These are phyloP conservation scores for Muschampia staudingeri DNA, from an alignment of 2,888 invertebrate species.

Conservation along the genomic window DNA sequence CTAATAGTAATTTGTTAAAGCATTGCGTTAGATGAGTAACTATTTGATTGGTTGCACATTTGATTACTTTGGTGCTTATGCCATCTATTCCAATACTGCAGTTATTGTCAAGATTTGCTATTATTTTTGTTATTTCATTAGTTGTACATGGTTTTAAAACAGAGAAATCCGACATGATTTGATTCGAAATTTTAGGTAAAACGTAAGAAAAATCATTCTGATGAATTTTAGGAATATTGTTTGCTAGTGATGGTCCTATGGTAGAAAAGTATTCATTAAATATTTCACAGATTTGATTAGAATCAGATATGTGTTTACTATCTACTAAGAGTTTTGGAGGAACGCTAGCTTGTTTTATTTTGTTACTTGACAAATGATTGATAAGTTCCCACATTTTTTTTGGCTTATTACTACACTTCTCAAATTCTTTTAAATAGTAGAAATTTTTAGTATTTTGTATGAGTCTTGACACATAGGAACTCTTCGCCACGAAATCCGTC, in stretches of 20 bases:
- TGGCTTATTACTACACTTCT: conserved; percentile 20
- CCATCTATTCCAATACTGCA: neutral
- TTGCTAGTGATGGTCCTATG: conserved; percentile 17
- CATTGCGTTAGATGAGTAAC: neutral
- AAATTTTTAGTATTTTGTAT: conserved; percentile 17
- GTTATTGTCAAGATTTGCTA: neutral
- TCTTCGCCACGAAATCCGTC: neutral
- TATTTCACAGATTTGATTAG: conserved; percentile 19
- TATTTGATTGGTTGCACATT: neutral
- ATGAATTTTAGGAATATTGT: neutral
- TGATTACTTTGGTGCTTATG: neutral
- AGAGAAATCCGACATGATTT: neutral
- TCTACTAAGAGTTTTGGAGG: conserved; percentile 29
- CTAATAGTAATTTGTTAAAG: neutral
- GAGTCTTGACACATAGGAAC: conserved; percentile 2
- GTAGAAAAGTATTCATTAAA: conserved; percentile 34
- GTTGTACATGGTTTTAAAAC: neutral
- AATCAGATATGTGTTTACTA: neutral
- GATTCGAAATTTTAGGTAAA: neutral
- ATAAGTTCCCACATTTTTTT: conserved; percentile 28
- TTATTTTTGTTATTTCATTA: neutral
- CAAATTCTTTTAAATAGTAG: conserved; percentile 18
- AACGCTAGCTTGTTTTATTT: conserved; percentile 16
- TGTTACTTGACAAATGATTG: neutral
- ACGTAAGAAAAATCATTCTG: neutral